Conservation (phyloP, 2,113 vertebrate species). For the Melanotaenia duboulayi region DNA sequence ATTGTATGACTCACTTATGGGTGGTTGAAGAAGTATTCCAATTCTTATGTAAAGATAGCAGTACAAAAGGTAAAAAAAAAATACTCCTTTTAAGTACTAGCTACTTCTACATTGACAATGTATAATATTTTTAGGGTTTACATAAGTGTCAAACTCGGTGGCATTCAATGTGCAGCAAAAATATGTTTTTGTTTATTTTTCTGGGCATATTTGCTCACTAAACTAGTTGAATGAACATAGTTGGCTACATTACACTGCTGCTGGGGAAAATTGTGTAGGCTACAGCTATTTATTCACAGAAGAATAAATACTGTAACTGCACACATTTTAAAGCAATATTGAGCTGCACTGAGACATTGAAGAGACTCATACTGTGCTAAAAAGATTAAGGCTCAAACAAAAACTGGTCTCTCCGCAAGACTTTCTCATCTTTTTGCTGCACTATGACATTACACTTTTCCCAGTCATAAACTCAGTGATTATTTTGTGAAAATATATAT, state of each 20-base stretch:
- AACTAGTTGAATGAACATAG: neutral
- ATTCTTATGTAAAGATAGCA: neutral
- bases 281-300: slow-evolving; percentile 24
- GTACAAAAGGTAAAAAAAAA: neutral
- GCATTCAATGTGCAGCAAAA: slow-evolving; percentile 1
- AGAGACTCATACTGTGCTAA: slow-evolving; percentile 38
- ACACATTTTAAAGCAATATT: slow-evolving; percentile 36
- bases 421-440: slow-evolving; percentile 17
- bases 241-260: slow-evolving; percentile 1
- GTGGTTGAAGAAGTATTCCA: neutral
- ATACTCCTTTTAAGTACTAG: neutral
- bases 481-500: neutral
- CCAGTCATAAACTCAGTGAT: slow-evolving; percentile 19
- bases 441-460: slow-evolving; percentile 14
- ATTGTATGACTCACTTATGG: slow-evolving; percentile 9
- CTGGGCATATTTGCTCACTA: slow-evolving; percentile 1
- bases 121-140: slow-evolving; percentile 6
- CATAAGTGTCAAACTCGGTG: neutral
- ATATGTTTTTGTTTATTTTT: neutral
- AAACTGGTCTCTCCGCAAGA: slow-evolving; percentile 16
- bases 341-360: slow-evolving; percentile 31
- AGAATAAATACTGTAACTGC: slow-evolving; percentile 22
- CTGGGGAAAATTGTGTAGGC: slow-evolving; percentile 6
- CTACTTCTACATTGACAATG: slow-evolving; percentile 10
- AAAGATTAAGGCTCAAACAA: slow-evolving; percentile 51